These are phyloP conservation scores for Myotis myotis DNA, from an alignment of 2,797 vertebrate genomes.

Conservation along the genomic window DNA sequence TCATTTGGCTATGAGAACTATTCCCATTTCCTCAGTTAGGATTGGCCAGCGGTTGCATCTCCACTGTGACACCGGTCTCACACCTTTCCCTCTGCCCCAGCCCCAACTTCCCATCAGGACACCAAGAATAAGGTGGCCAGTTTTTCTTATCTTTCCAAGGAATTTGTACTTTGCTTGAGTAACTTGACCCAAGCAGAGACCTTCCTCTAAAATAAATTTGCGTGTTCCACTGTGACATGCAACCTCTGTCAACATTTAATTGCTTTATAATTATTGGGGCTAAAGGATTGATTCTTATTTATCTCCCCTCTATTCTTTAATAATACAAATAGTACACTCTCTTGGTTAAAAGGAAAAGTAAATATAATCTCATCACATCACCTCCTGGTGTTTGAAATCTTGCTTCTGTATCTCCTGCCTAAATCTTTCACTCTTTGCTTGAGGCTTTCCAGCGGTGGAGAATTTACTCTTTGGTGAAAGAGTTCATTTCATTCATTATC, in stretches of 20 bases:
- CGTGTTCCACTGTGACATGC: not conserved
- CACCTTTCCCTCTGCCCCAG: not conserved
- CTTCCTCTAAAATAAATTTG: not conserved
- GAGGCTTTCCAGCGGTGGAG: not conserved
- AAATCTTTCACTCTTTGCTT: not conserved
- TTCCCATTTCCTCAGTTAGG: not conserved
- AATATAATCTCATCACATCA: not conserved
- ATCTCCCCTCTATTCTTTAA: not conserved
- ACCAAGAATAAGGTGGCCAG: not conserved
- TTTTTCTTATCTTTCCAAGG: not conserved
- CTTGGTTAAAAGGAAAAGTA: not conserved
- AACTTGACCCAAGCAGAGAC: not conserved
- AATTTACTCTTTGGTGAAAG: not conserved
- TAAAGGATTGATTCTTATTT: not conserved
- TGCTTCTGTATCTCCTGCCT: not conserved
- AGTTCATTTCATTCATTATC: not conserved
- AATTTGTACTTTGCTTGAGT: not conserved
- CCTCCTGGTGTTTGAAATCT: slow-evolving; percentile 18
- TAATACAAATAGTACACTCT: not conserved
- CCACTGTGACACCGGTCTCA: not conserved
- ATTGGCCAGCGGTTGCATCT: accelerated
- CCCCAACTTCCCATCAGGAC: not conserved
- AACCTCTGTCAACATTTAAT: not conserved
- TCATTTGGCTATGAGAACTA: not conserved
- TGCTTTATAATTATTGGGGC: not conserved